phyloP scores from a whole-genome alignment of 1,140 invertebrate genomes.

The Cotesia typhae region DNA sequence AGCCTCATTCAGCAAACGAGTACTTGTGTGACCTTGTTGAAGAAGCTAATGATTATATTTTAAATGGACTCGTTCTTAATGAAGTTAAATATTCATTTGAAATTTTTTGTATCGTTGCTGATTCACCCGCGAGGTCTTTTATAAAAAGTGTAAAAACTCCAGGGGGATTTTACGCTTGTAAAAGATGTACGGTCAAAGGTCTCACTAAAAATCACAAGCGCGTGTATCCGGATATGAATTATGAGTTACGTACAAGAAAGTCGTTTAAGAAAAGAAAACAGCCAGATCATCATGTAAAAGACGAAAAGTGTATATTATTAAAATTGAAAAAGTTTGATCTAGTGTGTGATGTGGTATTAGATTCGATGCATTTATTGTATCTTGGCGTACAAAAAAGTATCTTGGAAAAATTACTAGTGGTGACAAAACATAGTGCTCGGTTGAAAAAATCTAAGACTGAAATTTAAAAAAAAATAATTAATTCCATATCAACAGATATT shows the following conservation, averaged over 20 bases:
- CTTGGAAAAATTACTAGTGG: too few relatives aligned
- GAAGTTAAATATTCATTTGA: conserved; percentile 22
- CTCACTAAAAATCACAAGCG: too few relatives aligned
- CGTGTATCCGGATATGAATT: too few relatives aligned
- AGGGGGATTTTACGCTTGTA: background rate
- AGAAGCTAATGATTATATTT: too few relatives aligned
- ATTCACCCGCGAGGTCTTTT: too few relatives aligned
- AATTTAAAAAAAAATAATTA: background rate
- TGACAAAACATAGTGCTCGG: background rate
- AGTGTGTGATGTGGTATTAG: too few relatives aligned
- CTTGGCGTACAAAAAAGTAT: too few relatives aligned
- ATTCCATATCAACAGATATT: conserved; percentile 27
- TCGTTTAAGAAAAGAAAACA: conserved; percentile 9
- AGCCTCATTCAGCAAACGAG: conserved; percentile 17
- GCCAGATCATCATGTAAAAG: conserved; percentile 19
- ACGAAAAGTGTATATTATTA: conserved; percentile 27
- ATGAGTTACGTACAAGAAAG: too few relatives aligned
- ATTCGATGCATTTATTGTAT: too few relatives aligned
- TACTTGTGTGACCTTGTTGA: conserved; percentile 5
- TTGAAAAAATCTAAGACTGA: background rate
- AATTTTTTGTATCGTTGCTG: too few relatives aligned
- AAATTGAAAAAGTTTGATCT: conserved; percentile 20
- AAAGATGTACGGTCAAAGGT: conserved; percentile 19
- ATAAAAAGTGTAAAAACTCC: too few relatives aligned
- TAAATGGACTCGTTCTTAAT: too few relatives aligned